These are phyloP conservation scores for Drosophila siamana DNA, from an alignment of 2,888 invertebrate genomes.

Conservation along the genomic window DNA sequence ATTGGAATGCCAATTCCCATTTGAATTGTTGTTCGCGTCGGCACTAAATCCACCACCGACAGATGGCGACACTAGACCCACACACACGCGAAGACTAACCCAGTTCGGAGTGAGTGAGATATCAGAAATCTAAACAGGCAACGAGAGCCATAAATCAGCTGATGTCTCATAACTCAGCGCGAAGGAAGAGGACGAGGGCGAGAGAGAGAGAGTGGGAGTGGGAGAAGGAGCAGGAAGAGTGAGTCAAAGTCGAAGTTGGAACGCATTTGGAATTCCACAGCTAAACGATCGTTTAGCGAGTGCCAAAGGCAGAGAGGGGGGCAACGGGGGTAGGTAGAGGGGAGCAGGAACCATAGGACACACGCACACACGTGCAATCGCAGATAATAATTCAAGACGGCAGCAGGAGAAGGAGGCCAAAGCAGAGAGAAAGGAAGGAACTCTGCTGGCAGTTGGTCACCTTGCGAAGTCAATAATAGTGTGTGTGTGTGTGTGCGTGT, in stretches of 20 bases:
- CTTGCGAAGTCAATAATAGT: slow-evolving; percentile 44
- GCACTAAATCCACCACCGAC: background rate
- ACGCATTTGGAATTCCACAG: slow-evolving; percentile 39
- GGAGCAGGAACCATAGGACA: slow-evolving; percentile 30
- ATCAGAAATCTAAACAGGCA: slow-evolving; percentile 57
- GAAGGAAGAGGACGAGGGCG: background rate
- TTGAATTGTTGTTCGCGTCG: slow-evolving; percentile 9
- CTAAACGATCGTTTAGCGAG: slow-evolving; percentile 71
- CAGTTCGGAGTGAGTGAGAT: slow-evolving; percentile 44
- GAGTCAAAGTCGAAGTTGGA: slow-evolving; percentile 3
- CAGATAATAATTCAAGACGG: slow-evolving; percentile 55
- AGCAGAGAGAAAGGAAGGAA: background rate
- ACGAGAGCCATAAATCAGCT: slow-evolving; percentile 67
- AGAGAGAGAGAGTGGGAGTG: background rate
- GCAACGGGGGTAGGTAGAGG: background rate
- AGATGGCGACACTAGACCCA: background rate
- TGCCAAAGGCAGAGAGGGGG: background rate
- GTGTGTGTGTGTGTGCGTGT: slow-evolving; percentile 33
- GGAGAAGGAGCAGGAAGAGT: background rate
- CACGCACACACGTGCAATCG: slow-evolving; percentile 55
- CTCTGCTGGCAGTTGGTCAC: slow-evolving; percentile 28
- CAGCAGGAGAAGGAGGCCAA: background rate
- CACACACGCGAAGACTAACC: slow-evolving; percentile 4
- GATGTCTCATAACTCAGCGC: slow-evolving; percentile 63
- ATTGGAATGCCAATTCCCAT: slow-evolving; percentile 8